phyloP scores from a whole-genome alignment of 2,888 invertebrate genomes.

The Caenorhabditis sp. region DNA sequence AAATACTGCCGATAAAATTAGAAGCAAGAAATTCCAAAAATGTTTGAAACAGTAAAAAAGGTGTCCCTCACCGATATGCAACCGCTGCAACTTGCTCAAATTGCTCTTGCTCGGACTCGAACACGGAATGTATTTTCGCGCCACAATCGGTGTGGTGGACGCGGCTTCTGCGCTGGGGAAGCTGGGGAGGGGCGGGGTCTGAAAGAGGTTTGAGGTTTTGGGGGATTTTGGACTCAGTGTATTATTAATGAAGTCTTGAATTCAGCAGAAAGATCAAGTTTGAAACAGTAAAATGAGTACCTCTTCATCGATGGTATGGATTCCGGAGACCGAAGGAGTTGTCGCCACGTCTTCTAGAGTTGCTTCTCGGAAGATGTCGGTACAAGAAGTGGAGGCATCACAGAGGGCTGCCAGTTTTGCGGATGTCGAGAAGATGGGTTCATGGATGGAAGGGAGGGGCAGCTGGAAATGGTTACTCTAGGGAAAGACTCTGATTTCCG shows the following conservation, averaged over 20 bases:
- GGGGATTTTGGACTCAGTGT: not conserved
- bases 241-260: not conserved
- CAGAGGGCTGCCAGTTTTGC: slow-evolving; percentile 39
- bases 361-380: slow-evolving; percentile 58
- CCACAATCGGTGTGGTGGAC: slow-evolving; percentile 47
- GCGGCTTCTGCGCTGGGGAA: slow-evolving; percentile 48
- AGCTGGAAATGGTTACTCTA: not conserved
- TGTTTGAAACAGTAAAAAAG: not conserved
- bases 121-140: slow-evolving; percentile 41
- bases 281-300: not conserved
- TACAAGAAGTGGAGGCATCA: slow-evolving; percentile 68
- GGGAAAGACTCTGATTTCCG: not conserved
- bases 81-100: slow-evolving; percentile 58
- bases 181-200: slow-evolving; percentile 23
- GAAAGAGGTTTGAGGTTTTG: too few species aligned
- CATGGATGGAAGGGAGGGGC: not conserved
- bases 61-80: slow-evolving; percentile 42
- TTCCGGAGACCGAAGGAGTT: slow-evolving; percentile 38
- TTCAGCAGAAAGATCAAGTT: too few species aligned
- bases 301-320: slow-evolving; percentile 5
- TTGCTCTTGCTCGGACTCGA: slow-evolving; percentile 55
- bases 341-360: slow-evolving; percentile 9
- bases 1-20: too few species aligned
- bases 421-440: slow-evolving; percentile 46
- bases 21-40: too few species aligned